Evolutionary conservation across 2,888 invertebrate species (phyloP).

Genomic region (Zygogramma bicolorata): DNA sequence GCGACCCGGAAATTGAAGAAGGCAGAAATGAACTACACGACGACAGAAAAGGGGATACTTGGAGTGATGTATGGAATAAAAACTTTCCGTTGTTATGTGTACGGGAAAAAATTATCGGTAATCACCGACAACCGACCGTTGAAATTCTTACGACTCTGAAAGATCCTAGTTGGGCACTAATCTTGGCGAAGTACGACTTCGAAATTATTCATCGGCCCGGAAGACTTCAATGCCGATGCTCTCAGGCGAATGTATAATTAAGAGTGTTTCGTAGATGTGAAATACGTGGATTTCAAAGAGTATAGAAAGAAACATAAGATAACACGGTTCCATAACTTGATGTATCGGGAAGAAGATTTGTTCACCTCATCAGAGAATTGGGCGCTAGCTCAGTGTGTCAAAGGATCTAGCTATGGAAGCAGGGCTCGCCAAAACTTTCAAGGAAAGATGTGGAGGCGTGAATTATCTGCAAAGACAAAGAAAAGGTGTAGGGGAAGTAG

Average conservation of each 20-base stretch:
- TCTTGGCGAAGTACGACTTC: constrained; percentile 25
- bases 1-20: constrained; percentile 27
- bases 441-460: background rate
- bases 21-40: constrained; percentile 1
- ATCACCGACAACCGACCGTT: constrained; percentile 13
- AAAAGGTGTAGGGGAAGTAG: constrained; percentile 2
- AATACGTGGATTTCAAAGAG: background rate
- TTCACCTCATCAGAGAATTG: constrained; percentile 3
- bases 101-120: background rate
- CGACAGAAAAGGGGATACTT: constrained; percentile 16
- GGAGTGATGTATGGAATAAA: background rate
- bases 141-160: constrained; percentile 16
- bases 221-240: constrained; percentile 4
- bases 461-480: background rate
- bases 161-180: constrained; percentile 21
- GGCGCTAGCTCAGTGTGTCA: background rate
- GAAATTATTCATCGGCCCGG: constrained; percentile 14
- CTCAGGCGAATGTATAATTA: background rate
- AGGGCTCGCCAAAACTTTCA: constrained; percentile 6
- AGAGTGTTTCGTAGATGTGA: background rate
- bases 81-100: constrained; percentile 2
- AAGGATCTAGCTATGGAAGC: background rate
- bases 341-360: background rate
- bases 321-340: background rate
- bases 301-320: background rate